Conservation (phyloP, 2,797 vertebrate species). For the Cygnus olor region DNA sequence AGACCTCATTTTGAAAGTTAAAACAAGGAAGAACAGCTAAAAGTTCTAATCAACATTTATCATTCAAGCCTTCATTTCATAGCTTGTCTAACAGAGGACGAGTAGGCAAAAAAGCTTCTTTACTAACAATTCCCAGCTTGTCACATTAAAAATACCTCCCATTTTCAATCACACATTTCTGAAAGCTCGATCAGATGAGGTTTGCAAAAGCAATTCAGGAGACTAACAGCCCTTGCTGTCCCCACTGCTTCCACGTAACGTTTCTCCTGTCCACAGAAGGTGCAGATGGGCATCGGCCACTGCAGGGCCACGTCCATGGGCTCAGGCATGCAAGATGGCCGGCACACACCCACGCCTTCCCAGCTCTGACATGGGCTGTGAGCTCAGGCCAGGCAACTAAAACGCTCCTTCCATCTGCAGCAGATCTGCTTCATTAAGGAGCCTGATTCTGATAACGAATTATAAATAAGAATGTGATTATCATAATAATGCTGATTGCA, state of each 20-base stretch:
- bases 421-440: not conserved
- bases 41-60: not conserved
- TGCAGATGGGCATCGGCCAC: not conserved
- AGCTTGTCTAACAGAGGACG: not conserved
- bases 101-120: not conserved
- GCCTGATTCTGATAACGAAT: not conserved
- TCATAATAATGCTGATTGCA: not conserved
- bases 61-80: not conserved
- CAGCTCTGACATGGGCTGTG: not conserved
- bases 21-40: not conserved
- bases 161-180: rapidly evolving
- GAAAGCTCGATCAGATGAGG: not conserved
- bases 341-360: not conserved
- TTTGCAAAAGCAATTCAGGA: rapidly evolving
- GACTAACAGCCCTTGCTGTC: not conserved
- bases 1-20: not conserved
- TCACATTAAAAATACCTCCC: not conserved
- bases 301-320: not conserved
- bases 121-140: not conserved
- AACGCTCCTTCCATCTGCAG: not conserved
- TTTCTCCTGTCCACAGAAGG: not conserved
- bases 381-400: not conserved
- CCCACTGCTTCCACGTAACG: not conserved
- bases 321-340: not conserved
- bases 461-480: not conserved